These are phyloP conservation scores for Egretta garzetta DNA, from an alignment of 2,113 vertebrate species.

Conservation along the genomic window DNA sequence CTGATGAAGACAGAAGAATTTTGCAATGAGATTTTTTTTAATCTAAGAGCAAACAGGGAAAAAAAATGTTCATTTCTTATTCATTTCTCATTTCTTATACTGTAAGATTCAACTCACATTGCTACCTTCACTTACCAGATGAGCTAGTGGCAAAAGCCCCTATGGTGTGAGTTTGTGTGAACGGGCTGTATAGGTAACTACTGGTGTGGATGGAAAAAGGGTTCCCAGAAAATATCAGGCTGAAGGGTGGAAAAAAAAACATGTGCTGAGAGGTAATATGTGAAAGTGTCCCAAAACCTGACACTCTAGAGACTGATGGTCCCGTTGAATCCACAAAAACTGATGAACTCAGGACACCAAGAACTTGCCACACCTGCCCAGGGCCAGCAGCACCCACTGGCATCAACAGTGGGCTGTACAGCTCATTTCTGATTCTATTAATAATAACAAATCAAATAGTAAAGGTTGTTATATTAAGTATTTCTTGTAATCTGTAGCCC, in stretches of 20 bases:
- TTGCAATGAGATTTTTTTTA: neutral
- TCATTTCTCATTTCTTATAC: neutral
- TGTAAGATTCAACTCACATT: neutral
- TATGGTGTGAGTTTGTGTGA: neutral
- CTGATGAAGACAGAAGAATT: neutral
- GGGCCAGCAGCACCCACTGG: neutral
- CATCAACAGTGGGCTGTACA: neutral
- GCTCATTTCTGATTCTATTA: neutral
- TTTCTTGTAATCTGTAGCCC: neutral
- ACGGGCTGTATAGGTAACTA: neutral
- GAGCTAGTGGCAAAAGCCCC: neutral
- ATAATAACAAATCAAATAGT: neutral
- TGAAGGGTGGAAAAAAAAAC: neutral
- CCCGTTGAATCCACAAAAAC: neutral
- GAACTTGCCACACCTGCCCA: neutral
- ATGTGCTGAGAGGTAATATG: neutral
- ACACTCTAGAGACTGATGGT: neutral
- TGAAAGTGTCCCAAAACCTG: neutral
- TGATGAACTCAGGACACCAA: neutral
- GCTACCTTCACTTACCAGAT: neutral
- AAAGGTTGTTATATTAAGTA: neutral
- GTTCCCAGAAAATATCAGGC: neutral
- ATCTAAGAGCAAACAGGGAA: neutral
- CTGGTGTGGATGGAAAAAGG: neutral
- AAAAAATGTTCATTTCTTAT: neutral